phyloP scores from a whole-genome alignment of 2,797 vertebrate genomes.

The Holocentrus rufus region DNA sequence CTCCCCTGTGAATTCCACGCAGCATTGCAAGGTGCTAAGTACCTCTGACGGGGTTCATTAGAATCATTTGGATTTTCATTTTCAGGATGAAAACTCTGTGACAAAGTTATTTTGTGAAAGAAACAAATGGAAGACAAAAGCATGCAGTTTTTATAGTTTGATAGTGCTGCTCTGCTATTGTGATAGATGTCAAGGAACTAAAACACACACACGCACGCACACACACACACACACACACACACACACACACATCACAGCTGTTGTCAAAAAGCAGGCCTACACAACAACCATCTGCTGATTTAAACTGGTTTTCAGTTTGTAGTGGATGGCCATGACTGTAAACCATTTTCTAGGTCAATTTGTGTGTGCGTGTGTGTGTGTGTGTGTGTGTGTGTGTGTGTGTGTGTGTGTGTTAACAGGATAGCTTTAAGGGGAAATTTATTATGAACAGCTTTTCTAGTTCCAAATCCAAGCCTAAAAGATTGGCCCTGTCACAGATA shows the following conservation, averaged over 20 bases:
- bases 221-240: no score
- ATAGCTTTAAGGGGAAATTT: no score
- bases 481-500: neutral
- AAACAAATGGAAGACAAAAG: neutral
- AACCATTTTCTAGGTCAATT: neutral
- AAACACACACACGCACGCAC: neutral
- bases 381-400: no score
- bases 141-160: neutral
- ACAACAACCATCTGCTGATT: no score
- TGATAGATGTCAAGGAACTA: neutral
- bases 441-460: no score
- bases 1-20: constrained; percentile 29
- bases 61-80: constrained; percentile 41
- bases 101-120: constrained; percentile 19
- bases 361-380: neutral
- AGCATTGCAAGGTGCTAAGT: constrained; percentile 27
- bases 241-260: no score
- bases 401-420: no score
- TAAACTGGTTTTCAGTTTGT: no score
- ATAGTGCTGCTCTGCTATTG: constrained; percentile 2
- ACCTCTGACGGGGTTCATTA: constrained; percentile 36
- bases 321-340: no score
- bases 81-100: constrained; percentile 11
- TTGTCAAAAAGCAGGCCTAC: no score
- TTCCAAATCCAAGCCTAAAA: neutral